A percentile compares a stretch with the other conserved stretches of the same genome.
phyloP scores from a whole-genome alignment of 2,113 vertebrate genomes.

The Vicugna pacos region DNA sequence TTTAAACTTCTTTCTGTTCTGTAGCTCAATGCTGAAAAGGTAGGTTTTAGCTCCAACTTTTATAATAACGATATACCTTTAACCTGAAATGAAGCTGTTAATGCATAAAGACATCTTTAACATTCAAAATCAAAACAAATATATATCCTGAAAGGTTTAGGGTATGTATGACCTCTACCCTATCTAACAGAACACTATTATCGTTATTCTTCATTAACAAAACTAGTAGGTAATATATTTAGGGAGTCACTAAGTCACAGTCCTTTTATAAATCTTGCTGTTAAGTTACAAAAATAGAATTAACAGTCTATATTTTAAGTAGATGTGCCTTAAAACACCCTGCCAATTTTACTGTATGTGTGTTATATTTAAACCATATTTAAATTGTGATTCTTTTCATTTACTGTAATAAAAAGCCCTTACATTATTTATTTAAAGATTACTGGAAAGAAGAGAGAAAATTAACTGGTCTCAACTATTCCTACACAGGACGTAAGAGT shows the following conservation, averaged over 20 bases:
- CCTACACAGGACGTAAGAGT: not conserved
- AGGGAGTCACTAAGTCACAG: not conserved
- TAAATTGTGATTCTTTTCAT: conserved; percentile 1
- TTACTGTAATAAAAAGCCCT: not conserved
- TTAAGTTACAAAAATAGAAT: conserved; percentile 11
- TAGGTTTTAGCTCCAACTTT: not conserved
- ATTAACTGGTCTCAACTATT: not conserved
- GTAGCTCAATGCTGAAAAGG: not conserved
- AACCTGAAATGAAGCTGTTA: not conserved
- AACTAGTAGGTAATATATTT: not conserved
- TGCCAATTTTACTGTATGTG: not conserved
- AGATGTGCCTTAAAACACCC: not conserved
- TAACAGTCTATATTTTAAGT: not conserved
- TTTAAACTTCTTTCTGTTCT: conserved; percentile 40
- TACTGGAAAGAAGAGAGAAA: not conserved
- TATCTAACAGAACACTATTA: not conserved
- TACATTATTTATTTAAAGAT: conserved; percentile 1
- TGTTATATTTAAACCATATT: conserved; percentile 34
- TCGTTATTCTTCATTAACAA: not conserved
- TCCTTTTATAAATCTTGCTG: conserved; percentile 1
- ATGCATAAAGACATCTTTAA: not conserved
- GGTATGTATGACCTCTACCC: not conserved
- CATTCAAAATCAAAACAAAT: conserved; percentile 20
- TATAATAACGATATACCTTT: not conserved
- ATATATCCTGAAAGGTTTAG: not conserved